Evolutionary conservation across 2,113 vertebrate genomes (phyloP).

Genomic region (Cervus canadensis): DNA sequence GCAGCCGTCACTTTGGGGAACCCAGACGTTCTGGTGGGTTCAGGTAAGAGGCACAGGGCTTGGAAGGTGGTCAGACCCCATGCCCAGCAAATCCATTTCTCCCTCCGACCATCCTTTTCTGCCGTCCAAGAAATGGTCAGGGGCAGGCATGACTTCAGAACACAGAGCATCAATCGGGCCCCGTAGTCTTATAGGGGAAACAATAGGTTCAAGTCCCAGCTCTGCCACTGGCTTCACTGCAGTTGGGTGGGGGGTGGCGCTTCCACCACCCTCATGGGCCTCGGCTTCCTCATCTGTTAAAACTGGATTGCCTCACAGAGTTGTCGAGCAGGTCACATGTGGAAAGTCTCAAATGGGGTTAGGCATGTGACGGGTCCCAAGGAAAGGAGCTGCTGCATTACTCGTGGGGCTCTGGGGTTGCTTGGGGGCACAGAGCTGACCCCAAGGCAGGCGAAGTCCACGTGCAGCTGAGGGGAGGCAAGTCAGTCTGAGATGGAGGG

Average conservation of each 20-base stretch:
- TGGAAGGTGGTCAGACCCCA: background rate
- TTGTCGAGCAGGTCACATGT: accelerated
- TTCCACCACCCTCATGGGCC: background rate
- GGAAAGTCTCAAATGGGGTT: accelerated
- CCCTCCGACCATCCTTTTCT: no score
- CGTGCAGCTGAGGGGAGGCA: accelerated
- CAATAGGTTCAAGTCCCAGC: no score
- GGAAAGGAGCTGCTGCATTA: background rate
- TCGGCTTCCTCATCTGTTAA: background rate
- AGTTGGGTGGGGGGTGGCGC: accelerated
- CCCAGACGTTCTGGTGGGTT: conserved; percentile 89
- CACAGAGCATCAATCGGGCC: accelerated
- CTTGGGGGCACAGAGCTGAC: no score
- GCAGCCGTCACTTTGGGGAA: conserved; percentile 90
- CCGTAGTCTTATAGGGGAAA: accelerated
- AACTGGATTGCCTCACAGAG: accelerated
- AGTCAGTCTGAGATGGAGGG: background rate
- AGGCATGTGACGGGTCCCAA: accelerated
- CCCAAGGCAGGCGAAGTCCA: background rate
- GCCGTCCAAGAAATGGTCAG: background rate
- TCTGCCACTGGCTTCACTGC: background rate
- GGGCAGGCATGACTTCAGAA: background rate
- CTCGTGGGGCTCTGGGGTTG: background rate
- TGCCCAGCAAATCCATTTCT: background rate
- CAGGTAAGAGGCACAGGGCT: conserved; percentile 79